Evolutionary conservation across 2,888 invertebrate genomes (phyloP).

Genomic region (Conistra vaccinii): DNA sequence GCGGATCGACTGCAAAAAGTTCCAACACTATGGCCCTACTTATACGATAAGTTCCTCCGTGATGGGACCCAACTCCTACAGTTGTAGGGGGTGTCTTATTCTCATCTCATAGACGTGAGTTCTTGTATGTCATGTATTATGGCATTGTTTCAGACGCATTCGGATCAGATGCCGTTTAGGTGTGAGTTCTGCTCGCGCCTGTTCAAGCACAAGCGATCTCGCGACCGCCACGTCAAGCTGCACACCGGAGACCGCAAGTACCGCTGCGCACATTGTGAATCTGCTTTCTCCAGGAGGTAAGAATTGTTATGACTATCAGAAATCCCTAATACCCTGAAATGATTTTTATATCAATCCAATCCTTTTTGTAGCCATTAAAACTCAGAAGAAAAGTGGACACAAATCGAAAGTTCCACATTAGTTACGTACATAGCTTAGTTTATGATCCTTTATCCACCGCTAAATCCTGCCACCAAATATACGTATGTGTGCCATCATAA

Average conservation of each 20-base stretch:
- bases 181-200: conserved; percentile 97
- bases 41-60: not conserved
- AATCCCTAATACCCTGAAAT: not conserved
- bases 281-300: conserved; percentile 98
- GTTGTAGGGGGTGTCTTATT: not conserved
- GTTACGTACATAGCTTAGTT: not conserved
- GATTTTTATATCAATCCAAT: not conserved
- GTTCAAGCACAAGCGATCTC: conserved; percentile 98
- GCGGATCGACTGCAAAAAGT: not conserved
- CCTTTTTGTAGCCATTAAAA: not conserved
- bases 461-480: conserved; percentile 36
- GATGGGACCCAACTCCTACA: not conserved
- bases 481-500: conserved; percentile 14
- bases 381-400: not conserved
- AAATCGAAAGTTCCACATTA: not conserved
- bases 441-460: not conserved
- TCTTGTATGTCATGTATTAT: not conserved
- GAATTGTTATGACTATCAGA: not conserved
- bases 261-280: conserved; percentile 97
- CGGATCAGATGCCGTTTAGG: conserved; percentile 97
- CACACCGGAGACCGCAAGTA: conserved; percentile 98
- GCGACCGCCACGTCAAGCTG: conserved; percentile 98
- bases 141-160: conserved; percentile 94
- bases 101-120: not conserved
- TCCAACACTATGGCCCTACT: not conserved